A percentile compares a stretch with the other conserved stretches of the same genome.
Evolutionary conservation across 2,797 vertebrate genomes (phyloP).

Genomic region (Parotocinclus haroldoi): DNA sequence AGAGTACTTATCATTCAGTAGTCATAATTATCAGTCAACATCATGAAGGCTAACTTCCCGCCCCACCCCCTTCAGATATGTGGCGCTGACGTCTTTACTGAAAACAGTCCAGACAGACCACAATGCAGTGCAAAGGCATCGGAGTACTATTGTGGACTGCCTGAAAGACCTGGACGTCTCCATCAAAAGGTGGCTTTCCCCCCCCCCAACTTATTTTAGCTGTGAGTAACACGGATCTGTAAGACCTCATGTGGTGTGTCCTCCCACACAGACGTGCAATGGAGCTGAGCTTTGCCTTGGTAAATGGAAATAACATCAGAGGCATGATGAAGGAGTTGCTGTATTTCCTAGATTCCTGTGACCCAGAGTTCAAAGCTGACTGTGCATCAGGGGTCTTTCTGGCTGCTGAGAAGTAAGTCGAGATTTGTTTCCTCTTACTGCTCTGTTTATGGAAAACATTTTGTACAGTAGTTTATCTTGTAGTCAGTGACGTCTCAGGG

Average conservation of each 20-base stretch:
- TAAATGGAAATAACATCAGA: slow-evolving; percentile 98
- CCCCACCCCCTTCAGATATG: slow-evolving; percentile 74
- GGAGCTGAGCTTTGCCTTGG: slow-evolving; percentile 97
- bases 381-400: slow-evolving; percentile 98
- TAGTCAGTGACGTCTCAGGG: no score
- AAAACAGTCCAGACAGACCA: slow-evolving; percentile 99
- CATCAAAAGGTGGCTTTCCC: slow-evolving; percentile 94
- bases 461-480: no score
- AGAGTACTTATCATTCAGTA: no score
- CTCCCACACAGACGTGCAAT: slow-evolving; percentile 83
- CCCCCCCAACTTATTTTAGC: slow-evolving; percentile 29
- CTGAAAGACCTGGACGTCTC: slow-evolving; percentile 98
- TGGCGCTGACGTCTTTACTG: slow-evolving; percentile 96
- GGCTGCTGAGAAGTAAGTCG: slow-evolving; percentile 94
- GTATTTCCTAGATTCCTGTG: slow-evolving; percentile 98
- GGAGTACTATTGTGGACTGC: slow-evolving; percentile 98
- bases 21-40: background rate
- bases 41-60: background rate
- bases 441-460: slow-evolving; percentile 3
- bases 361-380: slow-evolving; percentile 98
- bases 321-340: slow-evolving; percentile 99
- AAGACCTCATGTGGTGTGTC: background rate
- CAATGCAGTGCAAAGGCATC: slow-evolving; percentile 96
- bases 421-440: background rate
- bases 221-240: background rate